Evolutionary conservation across 2,113 vertebrate genomes (phyloP).

Genomic region (Pterocles gutturalis): DNA sequence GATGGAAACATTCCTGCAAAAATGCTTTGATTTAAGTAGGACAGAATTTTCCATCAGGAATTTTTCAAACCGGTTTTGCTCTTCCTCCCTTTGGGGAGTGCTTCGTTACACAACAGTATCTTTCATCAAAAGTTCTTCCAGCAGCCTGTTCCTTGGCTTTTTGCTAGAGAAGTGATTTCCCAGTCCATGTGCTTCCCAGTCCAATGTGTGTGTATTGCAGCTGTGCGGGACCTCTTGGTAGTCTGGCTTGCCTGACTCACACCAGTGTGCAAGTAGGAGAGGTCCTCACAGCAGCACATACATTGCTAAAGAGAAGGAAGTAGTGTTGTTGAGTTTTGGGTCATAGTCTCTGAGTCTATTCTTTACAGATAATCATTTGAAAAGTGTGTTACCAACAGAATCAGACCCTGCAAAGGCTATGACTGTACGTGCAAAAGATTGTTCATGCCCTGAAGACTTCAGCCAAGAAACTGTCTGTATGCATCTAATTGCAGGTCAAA

Average conservation of each 20-base stretch:
- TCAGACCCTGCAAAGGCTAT: background rate
- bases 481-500: constrained; percentile 44
- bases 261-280: background rate
- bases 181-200: background rate
- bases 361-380: background rate
- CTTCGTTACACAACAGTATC: background rate
- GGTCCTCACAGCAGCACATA: background rate
- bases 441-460: background rate
- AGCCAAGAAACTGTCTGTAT: constrained; percentile 31
- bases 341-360: background rate
- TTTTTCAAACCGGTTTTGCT: constrained; percentile 8
- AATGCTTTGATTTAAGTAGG: constrained; percentile 62
- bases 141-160: background rate
- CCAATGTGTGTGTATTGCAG: background rate
- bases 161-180: background rate
- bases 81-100: background rate
- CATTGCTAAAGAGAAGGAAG: background rate
- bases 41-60: background rate
- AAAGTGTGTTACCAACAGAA: background rate
- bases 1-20: constrained; percentile 22
- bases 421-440: background rate
- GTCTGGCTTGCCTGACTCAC: background rate
- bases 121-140: constrained; percentile 1
- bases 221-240: background rate
- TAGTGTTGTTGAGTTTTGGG: background rate